Evolutionary conservation across 2,797 vertebrate species (phyloP).

Genomic region (Petrocephalus sullivani): DNA sequence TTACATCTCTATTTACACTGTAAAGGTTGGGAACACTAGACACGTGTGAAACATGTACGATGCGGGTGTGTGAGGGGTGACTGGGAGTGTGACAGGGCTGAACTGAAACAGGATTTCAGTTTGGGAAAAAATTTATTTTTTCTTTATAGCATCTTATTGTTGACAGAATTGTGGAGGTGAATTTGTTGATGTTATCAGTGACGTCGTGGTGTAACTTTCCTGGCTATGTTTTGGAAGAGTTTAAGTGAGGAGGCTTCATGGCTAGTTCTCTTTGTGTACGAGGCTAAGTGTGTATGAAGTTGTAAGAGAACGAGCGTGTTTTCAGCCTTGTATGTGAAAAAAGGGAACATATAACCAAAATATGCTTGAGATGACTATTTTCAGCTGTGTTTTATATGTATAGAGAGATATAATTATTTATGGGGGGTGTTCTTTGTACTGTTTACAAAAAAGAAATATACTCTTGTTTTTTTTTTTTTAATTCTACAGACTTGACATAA

Average conservation of each 20-base stretch:
- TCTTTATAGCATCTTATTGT: constrained; percentile 5
- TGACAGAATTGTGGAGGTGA: neutral
- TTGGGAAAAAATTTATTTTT: constrained; percentile 8
- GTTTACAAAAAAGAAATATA: constrained; percentile 30
- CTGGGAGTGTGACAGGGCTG: neutral
- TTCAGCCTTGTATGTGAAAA: neutral
- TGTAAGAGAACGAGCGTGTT: neutral
- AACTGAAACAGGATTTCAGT: neutral
- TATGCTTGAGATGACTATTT: constrained; percentile 15
- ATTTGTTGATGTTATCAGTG: neutral
- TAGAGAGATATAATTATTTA: constrained; percentile 39
- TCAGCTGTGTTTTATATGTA: constrained; percentile 20
- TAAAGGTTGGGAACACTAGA: constrained; percentile 9
- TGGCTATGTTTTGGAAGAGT: neutral
- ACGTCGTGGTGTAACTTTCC: neutral
- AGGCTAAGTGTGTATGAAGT: neutral
- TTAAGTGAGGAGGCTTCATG: neutral
- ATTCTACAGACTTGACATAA: constrained; percentile 32
- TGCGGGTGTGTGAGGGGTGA: neutral
- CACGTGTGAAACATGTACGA: neutral
- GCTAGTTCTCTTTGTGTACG: neutral
- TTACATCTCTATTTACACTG: constrained; percentile 14
- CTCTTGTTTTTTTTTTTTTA: constrained; percentile 12
- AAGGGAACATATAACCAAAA: constrained; percentile 10
- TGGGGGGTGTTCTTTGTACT: constrained; percentile 32